Conservation (phyloP, 2,113 vertebrate genomes). For the Podilymbus podiceps region DNA sequence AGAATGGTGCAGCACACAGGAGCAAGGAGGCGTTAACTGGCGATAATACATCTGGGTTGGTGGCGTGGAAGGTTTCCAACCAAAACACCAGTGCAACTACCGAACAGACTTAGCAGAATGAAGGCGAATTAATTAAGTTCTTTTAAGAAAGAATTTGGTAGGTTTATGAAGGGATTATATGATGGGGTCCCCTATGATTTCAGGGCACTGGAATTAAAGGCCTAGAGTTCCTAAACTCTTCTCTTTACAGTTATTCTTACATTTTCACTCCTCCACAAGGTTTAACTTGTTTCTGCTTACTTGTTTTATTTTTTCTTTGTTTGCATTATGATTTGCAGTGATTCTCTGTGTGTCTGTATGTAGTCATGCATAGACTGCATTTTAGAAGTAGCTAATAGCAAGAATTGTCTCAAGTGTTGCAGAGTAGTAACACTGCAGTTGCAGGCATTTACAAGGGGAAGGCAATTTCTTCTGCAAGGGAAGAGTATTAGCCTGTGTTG, state of each 20-base stretch:
- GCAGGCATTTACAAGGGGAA: background rate
- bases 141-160: background rate
- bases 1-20: background rate
- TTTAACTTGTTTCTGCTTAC: background rate
- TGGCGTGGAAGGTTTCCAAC: background rate
- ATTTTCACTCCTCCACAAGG: background rate
- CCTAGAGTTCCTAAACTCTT: background rate
- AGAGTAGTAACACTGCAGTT: background rate
- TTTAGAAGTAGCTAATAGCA: background rate
- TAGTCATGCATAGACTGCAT: background rate
- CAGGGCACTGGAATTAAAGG: background rate
- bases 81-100: background rate
- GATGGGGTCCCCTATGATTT: background rate
- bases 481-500: background rate
- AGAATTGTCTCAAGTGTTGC: background rate
- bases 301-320: background rate
- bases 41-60: background rate
- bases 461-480: background rate
- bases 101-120: background rate
- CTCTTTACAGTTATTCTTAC: background rate
- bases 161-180: background rate
- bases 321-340: background rate
- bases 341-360: background rate
- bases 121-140: background rate
- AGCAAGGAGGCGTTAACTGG: background rate